These are phyloP conservation scores for Vireo altiloquus DNA, from an alignment of 2,113 vertebrate genomes.

Conservation along the genomic window DNA sequence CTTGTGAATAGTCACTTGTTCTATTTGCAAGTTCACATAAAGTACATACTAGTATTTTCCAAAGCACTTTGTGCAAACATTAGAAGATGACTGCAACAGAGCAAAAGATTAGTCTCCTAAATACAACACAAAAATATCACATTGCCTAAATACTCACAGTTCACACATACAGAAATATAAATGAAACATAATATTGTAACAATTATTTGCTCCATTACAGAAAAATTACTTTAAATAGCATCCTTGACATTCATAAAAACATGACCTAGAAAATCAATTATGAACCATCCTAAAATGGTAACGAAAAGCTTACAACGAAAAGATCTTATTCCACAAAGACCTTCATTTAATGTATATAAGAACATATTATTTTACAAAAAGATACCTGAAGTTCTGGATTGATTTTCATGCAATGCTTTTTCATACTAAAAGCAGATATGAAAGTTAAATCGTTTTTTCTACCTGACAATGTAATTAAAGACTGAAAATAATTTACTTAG, in stretches of 20 bases:
- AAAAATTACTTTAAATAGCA: neutral
- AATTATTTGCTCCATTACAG: neutral
- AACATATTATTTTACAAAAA: neutral
- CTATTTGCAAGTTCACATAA: neutral
- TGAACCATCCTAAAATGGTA: neutral
- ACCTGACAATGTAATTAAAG: neutral
- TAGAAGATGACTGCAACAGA: neutral
- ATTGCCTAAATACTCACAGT: neutral
- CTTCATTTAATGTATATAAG: neutral
- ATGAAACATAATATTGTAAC: neutral
- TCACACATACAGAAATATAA: neutral
- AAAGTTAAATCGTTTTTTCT: neutral
- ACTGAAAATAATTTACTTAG: neutral
- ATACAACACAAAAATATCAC: neutral
- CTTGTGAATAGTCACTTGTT: neutral
- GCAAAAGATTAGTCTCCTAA: neutral
- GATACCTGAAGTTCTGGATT: neutral
- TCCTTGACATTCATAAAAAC: neutral
- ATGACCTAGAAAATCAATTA: neutral
- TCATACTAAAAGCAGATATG: neutral
- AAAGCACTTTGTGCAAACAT: neutral
- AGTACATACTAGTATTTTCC: neutral
- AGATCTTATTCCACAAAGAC: neutral
- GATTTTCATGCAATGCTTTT: neutral
- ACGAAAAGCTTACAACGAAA: neutral